phyloP scores from a whole-genome alignment of 2,797 vertebrate genomes.

The Acrocephalus scirpaceus region DNA sequence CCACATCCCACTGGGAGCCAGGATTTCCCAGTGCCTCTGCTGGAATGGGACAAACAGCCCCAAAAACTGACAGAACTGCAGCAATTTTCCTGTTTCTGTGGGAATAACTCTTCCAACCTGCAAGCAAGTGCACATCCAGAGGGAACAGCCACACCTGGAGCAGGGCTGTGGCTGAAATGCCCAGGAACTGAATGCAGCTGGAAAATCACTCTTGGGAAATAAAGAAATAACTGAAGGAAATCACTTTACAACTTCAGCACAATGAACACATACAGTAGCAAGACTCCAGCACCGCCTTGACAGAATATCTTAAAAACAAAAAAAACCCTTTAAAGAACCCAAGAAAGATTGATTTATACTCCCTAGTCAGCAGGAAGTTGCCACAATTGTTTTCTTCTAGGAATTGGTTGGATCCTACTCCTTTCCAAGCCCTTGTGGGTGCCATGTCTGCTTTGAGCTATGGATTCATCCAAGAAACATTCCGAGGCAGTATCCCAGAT shows the following conservation, averaged over 20 bases:
- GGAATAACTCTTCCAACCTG: not conserved
- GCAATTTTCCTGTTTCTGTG: not conserved
- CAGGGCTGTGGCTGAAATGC: not conserved
- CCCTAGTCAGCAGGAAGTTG: not conserved
- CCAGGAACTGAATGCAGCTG: not conserved
- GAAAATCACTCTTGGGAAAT: not conserved
- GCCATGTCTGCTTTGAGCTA: not conserved
- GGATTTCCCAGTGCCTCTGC: not conserved
- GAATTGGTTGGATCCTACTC: not conserved
- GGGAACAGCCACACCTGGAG: not conserved
- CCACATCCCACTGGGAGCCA: not conserved
- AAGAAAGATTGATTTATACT: not conserved
- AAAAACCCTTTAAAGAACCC: not conserved
- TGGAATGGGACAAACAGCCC: not conserved
- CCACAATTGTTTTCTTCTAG: not conserved
- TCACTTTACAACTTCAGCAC: constrained; percentile 11
- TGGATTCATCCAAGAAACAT: not conserved
- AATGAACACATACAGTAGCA: constrained; percentile 33
- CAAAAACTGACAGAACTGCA: not conserved
- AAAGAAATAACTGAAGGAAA: not conserved
- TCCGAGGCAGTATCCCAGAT: constrained; percentile 17
- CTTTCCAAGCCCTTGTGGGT: not conserved
- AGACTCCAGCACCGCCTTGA: not conserved
- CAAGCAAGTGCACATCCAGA: too few species aligned
- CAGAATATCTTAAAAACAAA: not conserved